Percentiles rank a stretch among this genome's conserved stretches.
Conservation (phyloP, 2,888 invertebrate genomes). For the Lithophane ornitopus region DNA sequence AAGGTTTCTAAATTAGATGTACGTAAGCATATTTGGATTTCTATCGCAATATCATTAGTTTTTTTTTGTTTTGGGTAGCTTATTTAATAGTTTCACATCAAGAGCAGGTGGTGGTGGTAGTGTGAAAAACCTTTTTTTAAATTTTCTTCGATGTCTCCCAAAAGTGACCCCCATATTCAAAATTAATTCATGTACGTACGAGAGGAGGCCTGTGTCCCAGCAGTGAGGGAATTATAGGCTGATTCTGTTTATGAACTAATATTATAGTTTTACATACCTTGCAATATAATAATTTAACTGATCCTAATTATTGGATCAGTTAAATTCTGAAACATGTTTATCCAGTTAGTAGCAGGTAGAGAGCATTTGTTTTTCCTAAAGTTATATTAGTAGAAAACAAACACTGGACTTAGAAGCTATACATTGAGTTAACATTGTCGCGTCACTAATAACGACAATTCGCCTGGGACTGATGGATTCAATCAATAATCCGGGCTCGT, state of each 20-base stretch:
- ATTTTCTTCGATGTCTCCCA: too few species aligned
- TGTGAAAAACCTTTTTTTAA: too few species aligned
- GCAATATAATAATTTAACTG: background rate
- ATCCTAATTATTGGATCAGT: too few species aligned
- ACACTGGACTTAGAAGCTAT: background rate
- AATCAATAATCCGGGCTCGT: slow-evolving; percentile 81
- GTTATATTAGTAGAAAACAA: background rate
- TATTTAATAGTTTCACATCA: background rate
- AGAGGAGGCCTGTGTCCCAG: too few species aligned
- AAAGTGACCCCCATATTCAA: too few species aligned
- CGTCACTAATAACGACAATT: slow-evolving; percentile 72
- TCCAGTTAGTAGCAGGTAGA: background rate
- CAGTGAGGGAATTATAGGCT: background rate
- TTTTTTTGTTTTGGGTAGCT: too few species aligned
- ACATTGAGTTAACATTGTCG: slow-evolving; percentile 33
- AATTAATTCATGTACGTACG: too few species aligned
- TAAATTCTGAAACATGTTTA: slow-evolving; percentile 7
- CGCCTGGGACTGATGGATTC: slow-evolving; percentile 75
- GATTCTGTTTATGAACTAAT: background rate
- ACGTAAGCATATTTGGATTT: background rate
- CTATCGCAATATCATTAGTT: background rate
- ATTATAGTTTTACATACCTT: background rate
- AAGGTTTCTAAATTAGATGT: background rate
- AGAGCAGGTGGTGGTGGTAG: background rate
- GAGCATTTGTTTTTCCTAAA: background rate